These are phyloP conservation scores for Chalcis sispes DNA, from an alignment of 2,888 invertebrate species.

Conservation along the genomic window DNA sequence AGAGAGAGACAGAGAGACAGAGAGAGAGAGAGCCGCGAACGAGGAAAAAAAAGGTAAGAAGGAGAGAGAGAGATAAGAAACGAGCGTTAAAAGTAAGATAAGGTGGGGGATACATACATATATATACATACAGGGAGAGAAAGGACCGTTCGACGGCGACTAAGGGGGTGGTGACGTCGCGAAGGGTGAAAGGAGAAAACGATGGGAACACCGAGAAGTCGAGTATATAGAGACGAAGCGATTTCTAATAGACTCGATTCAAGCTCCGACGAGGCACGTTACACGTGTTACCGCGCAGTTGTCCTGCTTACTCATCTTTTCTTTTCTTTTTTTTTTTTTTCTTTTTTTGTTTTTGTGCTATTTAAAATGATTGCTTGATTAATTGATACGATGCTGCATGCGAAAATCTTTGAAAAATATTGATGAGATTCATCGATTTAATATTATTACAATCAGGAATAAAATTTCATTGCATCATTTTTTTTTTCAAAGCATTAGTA, in stretches of 20 bases:
- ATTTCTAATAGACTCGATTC: slow-evolving; percentile 50
- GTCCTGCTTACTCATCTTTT: too few species aligned
- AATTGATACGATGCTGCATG: background rate
- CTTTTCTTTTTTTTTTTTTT: slow-evolving; percentile 16
- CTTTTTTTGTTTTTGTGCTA: background rate
- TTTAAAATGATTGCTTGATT: background rate
- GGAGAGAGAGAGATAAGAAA: slow-evolving; percentile 36
- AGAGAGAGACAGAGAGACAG: too few species aligned
- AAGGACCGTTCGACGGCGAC: slow-evolving; percentile 4
- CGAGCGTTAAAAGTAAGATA: slow-evolving; percentile 18
- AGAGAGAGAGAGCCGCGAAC: slow-evolving; percentile 1
- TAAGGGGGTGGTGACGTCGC: slow-evolving; percentile 29
- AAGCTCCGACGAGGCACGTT: background rate
- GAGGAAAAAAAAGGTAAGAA: too few species aligned
- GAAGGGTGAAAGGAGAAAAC: slow-evolving; percentile 53
- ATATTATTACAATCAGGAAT: too few species aligned
- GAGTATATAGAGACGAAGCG: slow-evolving; percentile 36
- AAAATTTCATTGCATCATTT: too few species aligned
- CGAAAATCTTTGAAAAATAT: too few species aligned
- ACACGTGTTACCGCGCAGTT: slow-evolving; percentile 6
- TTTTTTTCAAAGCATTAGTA: too few species aligned
- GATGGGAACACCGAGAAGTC: slow-evolving; percentile 51
- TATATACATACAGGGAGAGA: too few species aligned
- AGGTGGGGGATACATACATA: slow-evolving; percentile 3
- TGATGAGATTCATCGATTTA: too few species aligned